Conservation (phyloP, 2,797 vertebrate genomes). For the Onychomys leucogaster region DNA sequence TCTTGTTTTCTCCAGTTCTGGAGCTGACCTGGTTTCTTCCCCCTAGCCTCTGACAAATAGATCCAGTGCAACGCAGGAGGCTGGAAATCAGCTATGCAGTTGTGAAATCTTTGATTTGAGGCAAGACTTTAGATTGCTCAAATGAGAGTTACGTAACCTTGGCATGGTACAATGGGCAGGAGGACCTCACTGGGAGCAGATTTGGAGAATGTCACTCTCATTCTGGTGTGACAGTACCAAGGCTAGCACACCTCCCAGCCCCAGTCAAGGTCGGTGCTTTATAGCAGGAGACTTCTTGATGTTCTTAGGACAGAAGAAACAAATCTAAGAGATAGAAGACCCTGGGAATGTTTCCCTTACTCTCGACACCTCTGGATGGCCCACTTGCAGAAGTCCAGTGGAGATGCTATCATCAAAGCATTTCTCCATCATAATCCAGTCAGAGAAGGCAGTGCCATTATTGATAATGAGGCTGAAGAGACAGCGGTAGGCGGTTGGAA, state of each 20-base stretch:
- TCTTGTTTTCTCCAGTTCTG: conserved; percentile 58
- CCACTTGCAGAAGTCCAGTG: conserved; percentile 32
- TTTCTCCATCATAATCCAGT: conserved; percentile 59
- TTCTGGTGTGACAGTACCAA: conserved; percentile 9
- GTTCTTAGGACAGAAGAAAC: neutral
- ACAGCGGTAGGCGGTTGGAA: neutral
- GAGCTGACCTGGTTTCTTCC: conserved; percentile 78
- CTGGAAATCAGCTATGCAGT: conserved; percentile 76
- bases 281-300: neutral
- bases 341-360: neutral
- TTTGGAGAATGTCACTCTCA: conserved; percentile 39
- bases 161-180: conserved; percentile 64
- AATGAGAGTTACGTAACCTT: conserved; percentile 75
- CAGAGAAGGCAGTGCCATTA: conserved; percentile 8
- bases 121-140: conserved; percentile 81
- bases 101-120: conserved; percentile 82
- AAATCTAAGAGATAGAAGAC: neutral
- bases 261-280: neutral
- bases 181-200: conserved; percentile 37
- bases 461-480: conserved; percentile 28
- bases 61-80: conserved; percentile 39
- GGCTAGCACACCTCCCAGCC: neutral
- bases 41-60: conserved; percentile 69
- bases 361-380: neutral
- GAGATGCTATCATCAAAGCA: neutral